These are phyloP conservation scores for Drosophila eugracilis DNA, from an alignment of 1,140 invertebrate species.

Conservation along the genomic window DNA sequence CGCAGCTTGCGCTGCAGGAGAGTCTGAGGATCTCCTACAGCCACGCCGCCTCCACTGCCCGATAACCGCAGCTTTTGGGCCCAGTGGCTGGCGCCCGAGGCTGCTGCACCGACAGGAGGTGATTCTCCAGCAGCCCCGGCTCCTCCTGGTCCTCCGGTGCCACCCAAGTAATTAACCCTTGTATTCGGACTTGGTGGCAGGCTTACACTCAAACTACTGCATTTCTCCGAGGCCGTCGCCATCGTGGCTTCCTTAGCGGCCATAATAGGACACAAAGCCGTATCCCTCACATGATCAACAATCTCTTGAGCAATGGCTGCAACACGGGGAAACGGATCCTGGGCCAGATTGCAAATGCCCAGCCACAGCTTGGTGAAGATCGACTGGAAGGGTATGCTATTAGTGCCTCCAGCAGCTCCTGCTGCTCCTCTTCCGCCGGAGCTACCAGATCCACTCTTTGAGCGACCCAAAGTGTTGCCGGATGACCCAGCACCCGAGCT, in stretches of 20 bases:
- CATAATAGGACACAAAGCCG: conserved; percentile 85
- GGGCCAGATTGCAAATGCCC: conserved; percentile 90
- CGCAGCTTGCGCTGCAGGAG: conserved; percentile 73
- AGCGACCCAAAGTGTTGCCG: conserved; percentile 49
- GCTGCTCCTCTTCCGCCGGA: conserved; percentile 22
- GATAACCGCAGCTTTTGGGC: conserved; percentile 58
- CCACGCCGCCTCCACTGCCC: conserved; percentile 17
- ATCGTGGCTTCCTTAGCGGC: conserved; percentile 80
- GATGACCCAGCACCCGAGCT: conserved; percentile 5
- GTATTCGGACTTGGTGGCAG: conserved; percentile 87
- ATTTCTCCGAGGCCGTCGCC: conserved; percentile 63
- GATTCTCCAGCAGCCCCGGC: conserved; percentile 5
- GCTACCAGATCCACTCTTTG: conserved; percentile 53
- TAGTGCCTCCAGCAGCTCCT: conserved; percentile 37
- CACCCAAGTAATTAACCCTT: conserved; percentile 74
- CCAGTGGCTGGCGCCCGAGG: conserved; percentile 43
- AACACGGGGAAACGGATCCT: conserved; percentile 94
- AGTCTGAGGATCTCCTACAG: conserved; percentile 37
- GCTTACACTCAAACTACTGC: conserved; percentile 83
- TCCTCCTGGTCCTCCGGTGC: neutral
- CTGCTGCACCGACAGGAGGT: conserved; percentile 15
- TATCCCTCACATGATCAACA: conserved; percentile 89
- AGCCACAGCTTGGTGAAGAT: conserved; percentile 95
- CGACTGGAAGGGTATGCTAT: conserved; percentile 85
- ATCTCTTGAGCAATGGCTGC: conserved; percentile 91